A percentile compares a stretch with the other conserved stretches of the same genome.
These are phyloP conservation scores for Cheilosia vernalis DNA, from an alignment of 2,888 invertebrate genomes.

Conservation along the genomic window DNA sequence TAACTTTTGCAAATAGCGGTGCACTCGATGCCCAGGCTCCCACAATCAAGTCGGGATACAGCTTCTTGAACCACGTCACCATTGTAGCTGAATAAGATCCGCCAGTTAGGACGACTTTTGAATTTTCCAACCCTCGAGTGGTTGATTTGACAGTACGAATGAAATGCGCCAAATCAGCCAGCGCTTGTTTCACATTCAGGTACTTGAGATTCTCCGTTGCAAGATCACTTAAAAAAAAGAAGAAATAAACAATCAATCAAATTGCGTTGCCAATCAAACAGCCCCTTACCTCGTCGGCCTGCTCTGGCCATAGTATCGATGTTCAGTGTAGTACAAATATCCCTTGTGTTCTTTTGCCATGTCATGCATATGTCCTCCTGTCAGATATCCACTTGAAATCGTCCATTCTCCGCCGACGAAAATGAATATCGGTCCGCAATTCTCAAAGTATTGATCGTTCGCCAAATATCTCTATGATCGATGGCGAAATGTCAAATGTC, in stretches of 20 bases:
- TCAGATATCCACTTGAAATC: conserved; percentile 86
- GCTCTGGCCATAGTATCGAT: conserved; percentile 91
- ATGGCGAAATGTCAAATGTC: conserved; percentile 3
- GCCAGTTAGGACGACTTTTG: conserved; percentile 85
- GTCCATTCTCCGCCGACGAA: conserved; percentile 89
- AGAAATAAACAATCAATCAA: background rate
- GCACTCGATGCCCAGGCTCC: conserved; percentile 88
- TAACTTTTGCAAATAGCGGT: conserved; percentile 86
- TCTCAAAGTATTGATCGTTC: conserved; percentile 83
- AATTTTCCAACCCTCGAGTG: conserved; percentile 80
- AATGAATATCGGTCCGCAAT: conserved; percentile 86
- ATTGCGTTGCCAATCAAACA: background rate
- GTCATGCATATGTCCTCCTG: conserved; percentile 86
- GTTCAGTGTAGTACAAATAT: conserved; percentile 90
- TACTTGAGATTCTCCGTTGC: conserved; percentile 86
- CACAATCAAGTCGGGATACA: conserved; percentile 86
- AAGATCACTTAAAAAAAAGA: conserved; percentile 84
- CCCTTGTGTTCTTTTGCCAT: conserved; percentile 86
- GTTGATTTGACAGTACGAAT: conserved; percentile 84
- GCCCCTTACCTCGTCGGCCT: conserved; percentile 86
- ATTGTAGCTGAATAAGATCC: conserved; percentile 88
- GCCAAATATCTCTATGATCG: conserved; percentile 84
- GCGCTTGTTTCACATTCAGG: conserved; percentile 87
- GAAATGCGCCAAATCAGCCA: conserved; percentile 88
- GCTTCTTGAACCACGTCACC: conserved; percentile 87